Evolutionary conservation across 2,113 vertebrate species (phyloP), one percentile per base, ranked within the genome.

Genomic region (Rhabdornis inornatus): DNA sequence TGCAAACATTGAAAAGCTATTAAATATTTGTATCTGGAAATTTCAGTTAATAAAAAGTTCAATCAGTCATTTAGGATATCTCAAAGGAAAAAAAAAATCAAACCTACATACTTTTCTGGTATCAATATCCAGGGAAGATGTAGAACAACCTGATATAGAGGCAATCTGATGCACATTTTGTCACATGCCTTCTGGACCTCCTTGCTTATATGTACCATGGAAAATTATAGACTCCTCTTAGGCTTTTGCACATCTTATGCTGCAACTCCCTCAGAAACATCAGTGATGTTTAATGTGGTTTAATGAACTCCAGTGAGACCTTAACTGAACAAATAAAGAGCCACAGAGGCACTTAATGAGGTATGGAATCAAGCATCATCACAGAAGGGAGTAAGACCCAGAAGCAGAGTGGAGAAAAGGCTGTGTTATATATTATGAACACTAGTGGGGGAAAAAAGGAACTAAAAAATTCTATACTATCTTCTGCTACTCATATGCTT

Each of bases 241-340:
- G 19, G 3, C 3, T 85, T 1, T 65, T 63, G 33, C 21, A 60
- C 14, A 37, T 68, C 28, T 84, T 79, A 76, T 33, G 18, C 19
- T 75, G 40, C 23, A 69, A 9, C 69, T 92, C 91, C 74, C 56
- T 72, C 31, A 76, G 57, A 63, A 90, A 65, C 25, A 6, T 50
- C 88, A 69, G 18, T 83, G 22, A 31, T 63, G 44, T 66, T 75
- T 91, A 83, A 88, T 90, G 40, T 53, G 20, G 47, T 91, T 95
- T 91, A 85, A 91, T 65, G 60, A 91, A 92, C 47, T 89, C 59
- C 70, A 89, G 16, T 77, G 87, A 90, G 80, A 95, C 45, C 31
- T 72, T 83, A 89, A 66, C 66, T 57, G 60, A 83, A 85, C 68
- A 87, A 92, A 90, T 69, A 82, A 60, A 78, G 65, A 94, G 45